phyloP scores from a whole-genome alignment of 2,888 invertebrate genomes.

The Bombyx huttoni region DNA sequence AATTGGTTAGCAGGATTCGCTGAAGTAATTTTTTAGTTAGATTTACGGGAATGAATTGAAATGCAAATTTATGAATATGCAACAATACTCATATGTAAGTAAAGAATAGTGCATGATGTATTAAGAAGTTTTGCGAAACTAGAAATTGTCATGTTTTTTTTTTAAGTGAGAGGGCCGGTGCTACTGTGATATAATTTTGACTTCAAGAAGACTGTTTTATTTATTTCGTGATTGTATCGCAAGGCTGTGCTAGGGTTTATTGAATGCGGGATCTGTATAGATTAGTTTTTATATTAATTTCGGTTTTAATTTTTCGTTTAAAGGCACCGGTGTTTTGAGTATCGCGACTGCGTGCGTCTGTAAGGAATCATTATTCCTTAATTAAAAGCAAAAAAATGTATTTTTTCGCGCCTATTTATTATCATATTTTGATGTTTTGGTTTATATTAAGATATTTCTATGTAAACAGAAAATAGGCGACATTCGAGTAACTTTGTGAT shows the following conservation, averaged over 20 bases:
- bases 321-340: neutral
- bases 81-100: neutral
- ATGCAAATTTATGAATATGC: no score
- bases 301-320: neutral
- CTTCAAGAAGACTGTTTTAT: slow-evolving; percentile 27
- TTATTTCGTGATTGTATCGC: slow-evolving; percentile 18
- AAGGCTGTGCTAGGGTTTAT: slow-evolving; percentile 37
- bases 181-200: slow-evolving; percentile 47
- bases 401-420: no score
- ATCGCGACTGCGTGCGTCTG: neutral
- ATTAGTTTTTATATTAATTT: neutral
- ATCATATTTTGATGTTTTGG: no score
- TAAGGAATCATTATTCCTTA: neutral
- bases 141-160: neutral
- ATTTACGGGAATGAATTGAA: no score
- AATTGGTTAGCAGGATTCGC: slow-evolving; percentile 6
- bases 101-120: neutral
- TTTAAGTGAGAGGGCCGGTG: slow-evolving; percentile 11
- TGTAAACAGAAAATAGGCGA: no score
- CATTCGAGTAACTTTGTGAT: no score
- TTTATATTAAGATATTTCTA: no score
- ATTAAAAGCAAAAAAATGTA: no score
- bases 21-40: neutral
- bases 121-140: neutral
- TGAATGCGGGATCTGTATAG: slow-evolving; percentile 5